Percentiles rank a stretch among this genome's conserved stretches.
These are phyloP conservation scores for Helicolenus hilgendorfi DNA, from an alignment of 2,797 vertebrate species.

Conservation along the genomic window DNA sequence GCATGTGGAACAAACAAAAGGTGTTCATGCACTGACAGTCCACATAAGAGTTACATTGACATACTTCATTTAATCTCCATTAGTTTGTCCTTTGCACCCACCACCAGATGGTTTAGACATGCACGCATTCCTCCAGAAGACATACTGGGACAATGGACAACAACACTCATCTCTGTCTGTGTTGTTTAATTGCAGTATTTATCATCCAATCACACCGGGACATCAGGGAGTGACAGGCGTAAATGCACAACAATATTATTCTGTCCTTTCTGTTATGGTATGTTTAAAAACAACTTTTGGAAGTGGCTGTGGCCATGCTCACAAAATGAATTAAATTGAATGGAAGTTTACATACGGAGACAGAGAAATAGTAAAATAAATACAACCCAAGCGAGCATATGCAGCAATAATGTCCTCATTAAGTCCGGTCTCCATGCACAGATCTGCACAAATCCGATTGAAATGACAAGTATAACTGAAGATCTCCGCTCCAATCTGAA, in stretches of 20 bases:
- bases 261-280: constrained; percentile 8
- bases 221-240: constrained; percentile 55
- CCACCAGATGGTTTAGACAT: constrained; percentile 63
- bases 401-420: background rate
- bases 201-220: constrained; percentile 58
- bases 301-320: background rate
- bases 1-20: background rate
- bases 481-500: constrained; percentile 11
- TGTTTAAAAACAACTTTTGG: constrained; percentile 18
- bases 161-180: constrained; percentile 48
- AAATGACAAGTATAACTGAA: constrained; percentile 24
- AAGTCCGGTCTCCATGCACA: constrained; percentile 3
- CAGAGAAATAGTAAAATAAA: background rate
- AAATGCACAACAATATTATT: constrained; percentile 32
- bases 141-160: constrained; percentile 26
- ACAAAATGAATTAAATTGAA: background rate
- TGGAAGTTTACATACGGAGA: background rate
- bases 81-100: constrained; percentile 20
- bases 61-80: background rate
- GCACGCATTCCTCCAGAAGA: constrained; percentile 42
- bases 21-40: background rate
- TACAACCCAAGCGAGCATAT: background rate
- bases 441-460: background rate
- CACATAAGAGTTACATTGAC: background rate
- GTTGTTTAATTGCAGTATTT: constrained; percentile 63